Base-by-base conservation (phyloP, 2,113 vertebrate genomes). In the Actenoides hombroni region DNA sequence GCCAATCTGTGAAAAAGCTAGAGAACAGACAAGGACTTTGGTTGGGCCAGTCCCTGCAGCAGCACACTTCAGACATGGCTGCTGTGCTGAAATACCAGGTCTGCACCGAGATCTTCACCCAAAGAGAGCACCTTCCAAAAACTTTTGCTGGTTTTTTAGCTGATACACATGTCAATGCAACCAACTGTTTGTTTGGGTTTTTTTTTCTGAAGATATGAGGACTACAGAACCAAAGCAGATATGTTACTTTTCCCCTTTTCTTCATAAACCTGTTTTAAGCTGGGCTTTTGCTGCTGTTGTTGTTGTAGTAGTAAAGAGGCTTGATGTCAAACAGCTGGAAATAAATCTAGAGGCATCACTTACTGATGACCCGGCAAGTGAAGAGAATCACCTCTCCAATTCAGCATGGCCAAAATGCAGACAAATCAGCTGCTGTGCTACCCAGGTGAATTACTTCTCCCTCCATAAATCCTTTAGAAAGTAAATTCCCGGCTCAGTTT, bases 61-160 rank as follows among this genome's bases (percentile, higher is more conserved):
- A 76, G 6, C 0, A 2, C 11, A 18, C 31, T 88, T 60, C 26
- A 44, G 46, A 24, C 15, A 33, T 0, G 2, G n/a, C 19, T 20
- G 8, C 51, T 49, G n/a, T 54, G 19, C 79, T 60, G 26, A 83
- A 70, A 79, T 9, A 56, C 12, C 46, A 60, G 16, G 1, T 33
- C 29, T 86, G 46, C 24, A 21, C 35, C 5, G 2, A 69, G 13
- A 59, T 8, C 57, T 57, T 69, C 40, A 73, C 5, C 42, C 39
- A 25, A 10, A 48, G 13, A 65, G 4, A 63, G 3, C 40, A 70
- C 9, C 42, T 65, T 78, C 35, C 49, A 90, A 83, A 73, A 31
- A 12, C 4, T 23, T 9, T 3, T 13, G 44, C 26, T 29, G 17
- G 10, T 29, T 56, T 68, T 77, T 54, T 12, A 90, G 39, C 59